Conservation (phyloP, 2,113 vertebrate genomes). For the Mixornis gularis region DNA sequence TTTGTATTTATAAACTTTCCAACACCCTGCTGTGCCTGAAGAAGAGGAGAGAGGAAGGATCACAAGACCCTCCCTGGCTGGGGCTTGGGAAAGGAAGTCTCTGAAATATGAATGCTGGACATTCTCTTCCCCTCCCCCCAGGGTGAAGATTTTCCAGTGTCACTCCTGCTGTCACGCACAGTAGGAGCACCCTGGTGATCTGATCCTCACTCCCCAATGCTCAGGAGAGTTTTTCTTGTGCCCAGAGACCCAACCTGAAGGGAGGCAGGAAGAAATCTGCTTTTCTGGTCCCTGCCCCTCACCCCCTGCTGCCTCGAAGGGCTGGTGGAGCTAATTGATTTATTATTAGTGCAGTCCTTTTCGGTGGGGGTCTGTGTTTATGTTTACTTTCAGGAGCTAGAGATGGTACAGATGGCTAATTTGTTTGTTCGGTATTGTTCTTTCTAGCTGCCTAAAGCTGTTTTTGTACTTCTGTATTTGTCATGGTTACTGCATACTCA, state of each 20-base stretch:
- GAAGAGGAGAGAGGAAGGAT: constrained; percentile 31
- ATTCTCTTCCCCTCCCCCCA: not conserved
- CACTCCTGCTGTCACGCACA: not conserved
- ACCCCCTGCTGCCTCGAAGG: not conserved
- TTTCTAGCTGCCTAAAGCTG: constrained; percentile 53
- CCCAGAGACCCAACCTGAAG: not conserved
- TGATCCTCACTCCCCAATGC: not conserved
- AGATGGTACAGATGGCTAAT: constrained; percentile 59
- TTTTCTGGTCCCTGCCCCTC: not conserved
- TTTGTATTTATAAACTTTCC: constrained; percentile 45
- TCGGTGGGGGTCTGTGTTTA: constrained; percentile 16
- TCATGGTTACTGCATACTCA: constrained; percentile 60
- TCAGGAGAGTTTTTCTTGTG: not conserved
- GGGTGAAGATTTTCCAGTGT: constrained; percentile 45
- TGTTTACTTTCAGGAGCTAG: constrained; percentile 53
- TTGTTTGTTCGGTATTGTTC: constrained; percentile 53
- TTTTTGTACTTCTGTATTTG: constrained; percentile 50
- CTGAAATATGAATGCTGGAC: constrained; percentile 20
- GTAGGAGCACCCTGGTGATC: not conserved
- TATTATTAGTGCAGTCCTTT: not conserved
- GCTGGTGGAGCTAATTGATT: not conserved
- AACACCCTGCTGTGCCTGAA: not conserved
- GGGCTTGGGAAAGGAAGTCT: constrained; percentile 66
- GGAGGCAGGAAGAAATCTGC: not conserved
- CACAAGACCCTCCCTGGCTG: constrained; percentile 46